Evolutionary conservation across 2,888 invertebrate genomes (phyloP).

Genomic region (Saturnia japonica): DNA sequence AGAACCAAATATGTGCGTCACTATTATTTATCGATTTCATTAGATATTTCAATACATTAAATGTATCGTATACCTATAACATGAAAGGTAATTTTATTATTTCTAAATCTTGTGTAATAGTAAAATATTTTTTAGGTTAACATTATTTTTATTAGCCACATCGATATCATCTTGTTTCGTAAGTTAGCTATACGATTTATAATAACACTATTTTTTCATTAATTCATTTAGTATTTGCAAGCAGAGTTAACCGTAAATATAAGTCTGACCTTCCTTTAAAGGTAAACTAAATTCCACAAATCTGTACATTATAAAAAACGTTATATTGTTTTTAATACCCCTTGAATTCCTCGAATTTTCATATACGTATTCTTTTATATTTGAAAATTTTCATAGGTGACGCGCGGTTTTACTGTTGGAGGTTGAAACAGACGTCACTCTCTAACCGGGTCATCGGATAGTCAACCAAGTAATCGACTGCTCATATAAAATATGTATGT

Average conservation of each 20-base stretch:
- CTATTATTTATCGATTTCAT: background rate
- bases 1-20: background rate
- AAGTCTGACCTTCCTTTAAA: too few species aligned
- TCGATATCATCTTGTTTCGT: background rate
- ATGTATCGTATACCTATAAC: background rate
- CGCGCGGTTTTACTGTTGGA: slow-evolving; percentile 41
- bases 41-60: background rate
- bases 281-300: too few species aligned
- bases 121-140: background rate
- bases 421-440: slow-evolving; percentile 67
- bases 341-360: too few species aligned
- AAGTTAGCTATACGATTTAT: background rate
- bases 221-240: too few species aligned
- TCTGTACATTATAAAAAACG: too few species aligned
- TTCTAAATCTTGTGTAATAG: background rate
- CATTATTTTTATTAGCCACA: background rate
- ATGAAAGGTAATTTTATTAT: background rate
- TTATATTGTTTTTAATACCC: too few species aligned
- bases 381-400: slow-evolving; percentile 45
- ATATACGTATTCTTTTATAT: slow-evolving; percentile 33
- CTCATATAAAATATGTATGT: slow-evolving; percentile 29
- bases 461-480: slow-evolving; percentile 32
- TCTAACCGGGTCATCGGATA: slow-evolving; percentile 62
- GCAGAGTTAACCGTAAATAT: too few species aligned
- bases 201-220: background rate